Percentiles rank a stretch among this genome's conserved stretches.
Evolutionary conservation across 2,888 invertebrate species (phyloP).

Genomic region (Steinernema hermaphroditum): DNA sequence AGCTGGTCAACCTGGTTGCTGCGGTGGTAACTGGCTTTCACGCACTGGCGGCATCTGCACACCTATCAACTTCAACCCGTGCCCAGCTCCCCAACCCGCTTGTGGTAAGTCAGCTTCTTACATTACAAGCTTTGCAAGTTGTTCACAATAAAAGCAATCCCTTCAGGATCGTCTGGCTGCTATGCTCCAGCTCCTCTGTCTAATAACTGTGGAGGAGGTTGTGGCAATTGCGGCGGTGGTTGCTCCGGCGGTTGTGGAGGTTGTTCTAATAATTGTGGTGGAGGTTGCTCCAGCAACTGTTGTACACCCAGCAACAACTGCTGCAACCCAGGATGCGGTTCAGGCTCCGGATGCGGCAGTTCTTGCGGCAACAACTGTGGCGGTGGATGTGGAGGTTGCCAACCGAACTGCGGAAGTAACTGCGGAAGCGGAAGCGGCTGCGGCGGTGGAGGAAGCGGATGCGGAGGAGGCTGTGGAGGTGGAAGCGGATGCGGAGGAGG

Average conservation of each 20-base stretch:
- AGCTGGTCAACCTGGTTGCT: constrained; percentile 34
- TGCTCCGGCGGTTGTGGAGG: neutral
- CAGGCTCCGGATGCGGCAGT: neutral
- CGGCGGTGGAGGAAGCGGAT: neutral
- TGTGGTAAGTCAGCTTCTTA: neutral
- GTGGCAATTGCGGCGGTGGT: neutral
- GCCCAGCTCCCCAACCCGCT: neutral
- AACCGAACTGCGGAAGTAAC: neutral
- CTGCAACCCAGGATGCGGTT: neutral
- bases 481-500: neutral
- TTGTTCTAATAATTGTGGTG: neutral
- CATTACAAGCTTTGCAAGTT: no score
- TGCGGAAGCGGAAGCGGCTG: neutral
- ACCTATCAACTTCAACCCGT: constrained; percentile 35
- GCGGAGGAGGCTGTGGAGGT: neutral
- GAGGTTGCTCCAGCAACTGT: neutral
- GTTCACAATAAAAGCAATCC: no score
- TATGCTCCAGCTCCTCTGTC: constrained; percentile 12
- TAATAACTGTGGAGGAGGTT: neutral
- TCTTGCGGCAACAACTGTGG: neutral
- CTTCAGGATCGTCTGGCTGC: neutral
- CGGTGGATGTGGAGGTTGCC: neutral
- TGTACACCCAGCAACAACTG: neutral
- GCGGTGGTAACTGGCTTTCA: constrained; percentile 43
- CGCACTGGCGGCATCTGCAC: constrained; percentile 42